Conservation (phyloP, 2,888 invertebrate genomes). For the Diabrotica balteata region DNA sequence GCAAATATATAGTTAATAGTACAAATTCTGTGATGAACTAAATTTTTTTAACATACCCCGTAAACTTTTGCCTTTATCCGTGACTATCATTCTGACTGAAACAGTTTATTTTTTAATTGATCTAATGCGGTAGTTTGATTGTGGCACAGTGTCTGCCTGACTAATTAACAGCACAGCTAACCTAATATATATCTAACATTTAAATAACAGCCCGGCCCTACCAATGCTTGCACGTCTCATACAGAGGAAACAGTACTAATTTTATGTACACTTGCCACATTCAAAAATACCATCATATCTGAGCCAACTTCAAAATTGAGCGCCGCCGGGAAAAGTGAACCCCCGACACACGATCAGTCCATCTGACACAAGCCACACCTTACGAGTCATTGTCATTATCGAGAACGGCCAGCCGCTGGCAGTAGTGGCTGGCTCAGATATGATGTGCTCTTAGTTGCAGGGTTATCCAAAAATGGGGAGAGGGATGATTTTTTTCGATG, state of each 20-base stretch:
- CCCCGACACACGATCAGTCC: conserved; percentile 21
- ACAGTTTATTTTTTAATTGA: conserved; percentile 28
- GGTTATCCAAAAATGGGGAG: conserved; percentile 65
- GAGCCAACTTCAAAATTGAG: conserved; percentile 63
- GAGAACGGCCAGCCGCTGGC: conserved; percentile 36
- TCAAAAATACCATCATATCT: conserved; percentile 70
- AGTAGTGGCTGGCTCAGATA: conserved; percentile 65
- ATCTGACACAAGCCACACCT: conserved; percentile 25
- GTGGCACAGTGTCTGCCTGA: conserved; percentile 43
- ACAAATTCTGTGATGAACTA: neutral
- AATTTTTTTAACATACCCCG: neutral
- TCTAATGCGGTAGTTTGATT: conserved; percentile 44
- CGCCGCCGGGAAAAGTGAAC: conserved; percentile 62
- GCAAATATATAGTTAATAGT: neutral
- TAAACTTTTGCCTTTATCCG: conserved; percentile 17
- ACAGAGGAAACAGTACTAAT: conserved; percentile 28
- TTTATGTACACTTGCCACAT: conserved; percentile 62
- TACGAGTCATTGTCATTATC: conserved; percentile 19
- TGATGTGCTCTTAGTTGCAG: conserved; percentile 65
- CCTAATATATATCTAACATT: conserved; percentile 26
- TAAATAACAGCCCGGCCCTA: conserved; percentile 42
- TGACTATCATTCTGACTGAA: conserved; percentile 25
- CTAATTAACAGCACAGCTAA: conserved; percentile 36
- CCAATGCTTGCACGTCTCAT: conserved; percentile 29
- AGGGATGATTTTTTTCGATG: conserved; percentile 45